phyloP scores from a whole-genome alignment of 2,113 vertebrate genomes.

The Columba janthina region DNA sequence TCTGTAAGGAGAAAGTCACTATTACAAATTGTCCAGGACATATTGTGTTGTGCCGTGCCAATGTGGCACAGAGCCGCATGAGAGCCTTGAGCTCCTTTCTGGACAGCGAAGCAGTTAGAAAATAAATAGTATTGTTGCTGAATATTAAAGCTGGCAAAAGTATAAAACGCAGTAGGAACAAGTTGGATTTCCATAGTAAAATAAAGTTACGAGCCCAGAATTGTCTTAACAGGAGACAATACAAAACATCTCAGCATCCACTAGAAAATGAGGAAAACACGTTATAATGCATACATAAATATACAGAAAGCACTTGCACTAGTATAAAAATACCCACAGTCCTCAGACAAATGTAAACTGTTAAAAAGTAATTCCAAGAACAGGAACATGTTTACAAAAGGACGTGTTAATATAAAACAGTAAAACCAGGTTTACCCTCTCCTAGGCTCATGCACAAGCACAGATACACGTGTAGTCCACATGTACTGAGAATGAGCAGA shows the following conservation, averaged over 20 bases:
- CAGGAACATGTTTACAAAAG: constrained; percentile 73
- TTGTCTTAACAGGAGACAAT: constrained; percentile 46
- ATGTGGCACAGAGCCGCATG: not conserved
- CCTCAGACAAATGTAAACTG: constrained; percentile 69
- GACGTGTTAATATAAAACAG: constrained; percentile 69
- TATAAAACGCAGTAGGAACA: constrained; percentile 12
- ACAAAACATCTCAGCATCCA: constrained; percentile 67
- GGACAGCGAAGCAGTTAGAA: not conserved
- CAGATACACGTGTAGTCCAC: not conserved
- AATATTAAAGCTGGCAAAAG: constrained; percentile 16
- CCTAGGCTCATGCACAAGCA: not conserved
- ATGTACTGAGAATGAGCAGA: not conserved
- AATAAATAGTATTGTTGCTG: not conserved
- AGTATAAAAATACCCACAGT: constrained; percentile 82
- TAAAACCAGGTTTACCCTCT: not conserved
- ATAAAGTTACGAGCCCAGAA: constrained; percentile 51
- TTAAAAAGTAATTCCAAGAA: constrained; percentile 76
- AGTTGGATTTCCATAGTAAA: constrained; percentile 48
- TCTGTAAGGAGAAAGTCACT: not conserved
- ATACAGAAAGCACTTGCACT: constrained; percentile 68
- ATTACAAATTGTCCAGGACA: not conserved
- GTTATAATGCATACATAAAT: constrained; percentile 59
- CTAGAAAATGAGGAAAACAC: constrained; percentile 65
- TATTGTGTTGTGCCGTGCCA: not conserved
- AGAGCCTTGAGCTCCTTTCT: constrained; percentile 1